Conservation (phyloP, 2,797 vertebrate species). For the Coregonus ussuriensis region DNA sequence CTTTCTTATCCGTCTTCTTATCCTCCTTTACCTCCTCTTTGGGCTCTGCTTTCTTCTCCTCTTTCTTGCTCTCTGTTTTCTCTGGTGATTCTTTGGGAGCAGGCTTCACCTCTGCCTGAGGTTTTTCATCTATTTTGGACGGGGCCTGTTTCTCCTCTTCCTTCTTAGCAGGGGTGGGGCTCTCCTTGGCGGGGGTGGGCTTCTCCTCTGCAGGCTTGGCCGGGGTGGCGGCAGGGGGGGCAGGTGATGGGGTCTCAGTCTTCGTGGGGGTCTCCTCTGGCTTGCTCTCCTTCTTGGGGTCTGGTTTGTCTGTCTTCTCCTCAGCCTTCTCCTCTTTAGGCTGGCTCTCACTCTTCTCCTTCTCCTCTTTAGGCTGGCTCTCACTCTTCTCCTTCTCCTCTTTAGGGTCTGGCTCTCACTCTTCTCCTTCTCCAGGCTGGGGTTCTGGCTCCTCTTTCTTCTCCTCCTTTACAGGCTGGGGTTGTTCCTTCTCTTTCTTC, state of each 20-base stretch:
- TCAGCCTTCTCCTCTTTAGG: slow-evolving; percentile 62
- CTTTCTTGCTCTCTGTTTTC: slow-evolving; percentile 57
- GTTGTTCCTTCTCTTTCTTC: slow-evolving; percentile 39
- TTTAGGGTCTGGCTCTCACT: slow-evolving; percentile 16
- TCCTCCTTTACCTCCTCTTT: slow-evolving; percentile 63
- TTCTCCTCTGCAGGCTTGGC: slow-evolving; percentile 66
- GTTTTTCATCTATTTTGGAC: slow-evolving; percentile 41
- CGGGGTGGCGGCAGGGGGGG: slow-evolving; percentile 47
- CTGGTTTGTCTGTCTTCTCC: slow-evolving; percentile 61
- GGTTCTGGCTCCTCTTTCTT: slow-evolving; percentile 27
- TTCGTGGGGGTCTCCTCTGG: slow-evolving; percentile 59
- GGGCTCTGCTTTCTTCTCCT: slow-evolving; percentile 38
- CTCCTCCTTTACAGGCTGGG: neutral
- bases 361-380: neutral
- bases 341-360: slow-evolving; percentile 29
- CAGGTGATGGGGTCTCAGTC: slow-evolving; percentile 57
- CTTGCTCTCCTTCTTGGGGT: slow-evolving; percentile 58
- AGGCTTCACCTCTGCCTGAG: slow-evolving; percentile 36
- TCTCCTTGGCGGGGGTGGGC: slow-evolving; percentile 54
- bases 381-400: slow-evolving; percentile 4
- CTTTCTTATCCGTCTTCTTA: slow-evolving; percentile 56
- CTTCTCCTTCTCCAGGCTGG: neutral
- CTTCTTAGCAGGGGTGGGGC: slow-evolving; percentile 61
- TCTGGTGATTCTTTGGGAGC: slow-evolving; percentile 53
- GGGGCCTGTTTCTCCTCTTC: slow-evolving; percentile 59